Base-by-base conservation (phyloP, 2,797 vertebrate genomes). In the Myiothlypis coronata region DNA sequence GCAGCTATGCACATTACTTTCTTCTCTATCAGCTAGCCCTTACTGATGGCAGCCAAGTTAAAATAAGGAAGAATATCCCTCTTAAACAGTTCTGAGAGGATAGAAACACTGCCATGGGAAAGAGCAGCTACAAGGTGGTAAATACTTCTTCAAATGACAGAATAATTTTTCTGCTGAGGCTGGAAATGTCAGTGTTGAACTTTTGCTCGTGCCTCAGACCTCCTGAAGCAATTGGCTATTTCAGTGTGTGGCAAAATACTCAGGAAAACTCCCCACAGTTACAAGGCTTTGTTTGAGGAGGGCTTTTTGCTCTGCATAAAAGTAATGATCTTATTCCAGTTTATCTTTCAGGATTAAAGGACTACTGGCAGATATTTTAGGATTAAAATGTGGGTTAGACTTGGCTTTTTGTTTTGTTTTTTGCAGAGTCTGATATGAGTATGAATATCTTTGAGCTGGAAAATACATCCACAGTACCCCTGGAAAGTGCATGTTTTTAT, bases 291-390 rank as follows among this genome's bases (percentile, higher is more conserved):
- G 55, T 79, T 87, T 94, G 68, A 91, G 76, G 44, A 90, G 24
- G 8, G 22, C 23, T 68, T 78, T 92, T 80, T 67, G 20, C 43
- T 87, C 46, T 64, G 67, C 32, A 35, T 59, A 72, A 76, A 27
- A n/a, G 39, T 41, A 46, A 37, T 52, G 30, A 35, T 78, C 50
- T 83, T 93, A 87, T 6, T 92, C 71, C 78, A 30, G 49, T 61
- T 87, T 95, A 47, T 67, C 41, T 94, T 82, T 59, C 78, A 60
- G 68, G 63, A 90, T 80, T 93, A 89, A 89, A 94, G 81, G 67
- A 35, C 61, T 83, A 24, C 55, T 76, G 50, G 34, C 49, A 93
- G 65, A 59, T 90, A 75, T 56, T 34, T 92, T 89, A 53, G 69
- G 35, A 84, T 55, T 81, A 63, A 78, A 93, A 59, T 72, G 37